phyloP scores from a whole-genome alignment of 2,888 invertebrate species.

The Lapara coniferarum region DNA sequence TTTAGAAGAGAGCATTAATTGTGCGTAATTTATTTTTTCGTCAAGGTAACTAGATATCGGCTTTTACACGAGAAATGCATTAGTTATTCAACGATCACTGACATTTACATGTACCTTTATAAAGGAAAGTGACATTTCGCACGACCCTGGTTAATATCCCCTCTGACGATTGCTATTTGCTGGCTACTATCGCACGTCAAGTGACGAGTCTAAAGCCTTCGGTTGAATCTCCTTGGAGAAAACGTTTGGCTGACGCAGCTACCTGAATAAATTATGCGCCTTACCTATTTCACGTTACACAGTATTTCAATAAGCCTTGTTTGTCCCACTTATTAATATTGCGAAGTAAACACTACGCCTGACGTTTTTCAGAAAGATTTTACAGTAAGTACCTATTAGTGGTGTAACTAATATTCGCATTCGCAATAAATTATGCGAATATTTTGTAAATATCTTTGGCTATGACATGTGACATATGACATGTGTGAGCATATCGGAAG shows the following conservation, averaged over 20 bases:
- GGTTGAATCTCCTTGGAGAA: constrained; percentile 1
- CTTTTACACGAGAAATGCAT: constrained; percentile 14
- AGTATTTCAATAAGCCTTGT: neutral
- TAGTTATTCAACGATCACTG: neutral
- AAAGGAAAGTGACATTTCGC: neutral
- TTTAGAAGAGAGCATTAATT: neutral
- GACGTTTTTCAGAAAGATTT: no score
- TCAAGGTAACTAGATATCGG: constrained; percentile 8
- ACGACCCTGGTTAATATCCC: neutral
- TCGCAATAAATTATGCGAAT: no score
- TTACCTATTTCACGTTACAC: neutral
- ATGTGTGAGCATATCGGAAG: no score
- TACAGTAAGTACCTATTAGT: no score
- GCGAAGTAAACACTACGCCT: neutral
- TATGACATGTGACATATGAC: no score
- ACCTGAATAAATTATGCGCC: neutral
- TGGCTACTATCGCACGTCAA: neutral
- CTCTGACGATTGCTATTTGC: neutral
- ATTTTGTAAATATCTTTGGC: no score
- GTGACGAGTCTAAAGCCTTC: neutral
- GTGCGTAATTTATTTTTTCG: neutral
- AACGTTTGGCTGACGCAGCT: neutral
- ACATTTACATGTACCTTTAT: neutral
- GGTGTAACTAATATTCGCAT: no score
- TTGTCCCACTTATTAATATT: neutral